Base-by-base conservation (phyloP, 2,888 invertebrate genomes). In the Synergus japonicus region DNA sequence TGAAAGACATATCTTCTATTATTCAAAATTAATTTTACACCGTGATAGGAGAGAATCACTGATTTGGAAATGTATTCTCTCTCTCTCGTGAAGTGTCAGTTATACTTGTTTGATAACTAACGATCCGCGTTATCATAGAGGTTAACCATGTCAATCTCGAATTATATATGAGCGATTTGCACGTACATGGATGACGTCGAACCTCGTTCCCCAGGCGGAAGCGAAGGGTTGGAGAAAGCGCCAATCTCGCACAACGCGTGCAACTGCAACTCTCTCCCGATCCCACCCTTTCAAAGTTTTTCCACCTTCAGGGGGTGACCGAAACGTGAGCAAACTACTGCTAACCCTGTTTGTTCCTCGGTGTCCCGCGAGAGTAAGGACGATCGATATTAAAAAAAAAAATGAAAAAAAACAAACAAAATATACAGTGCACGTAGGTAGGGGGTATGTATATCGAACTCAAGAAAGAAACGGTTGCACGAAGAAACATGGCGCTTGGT, bases 191-290 rank as follows among this genome's bases (percentile, higher is more conserved):
- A 65, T 79, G 66, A 79, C 77, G 76, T 79, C 76, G 67, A 79
- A 81, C 65, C 79, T 77, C 67, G 77, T 66, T 77, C 67, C 77
- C n/a, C 54, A 79, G 63, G 76, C 63, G 77, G 43, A 79, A 58
- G 58, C 60, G 76, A 79, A 79, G 77, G 77, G 79, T 81, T 76
- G 63, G 76, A 81, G 76, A 81, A 81, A 81, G 76, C 79, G 77
- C 76, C 78, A 79, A 79, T 79, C 79, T 77, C 76, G 58, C 37
- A 76, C 66, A 81, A 81, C 58, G 69, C 79, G 64, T 79, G 58
- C 77, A 79, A 60, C 79, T 77, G 77, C 78, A 79, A 46, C 37
- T 54, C 13, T 4, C 15, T n/a, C 15, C 37, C 10, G 29, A 5
- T 29, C 3, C 8, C 9, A 49, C 49, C 3, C 29, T 15, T 46